These are phyloP conservation scores for Pleuronectes platessa DNA, from an alignment of 2,113 vertebrate genomes.

Conservation along the genomic window DNA sequence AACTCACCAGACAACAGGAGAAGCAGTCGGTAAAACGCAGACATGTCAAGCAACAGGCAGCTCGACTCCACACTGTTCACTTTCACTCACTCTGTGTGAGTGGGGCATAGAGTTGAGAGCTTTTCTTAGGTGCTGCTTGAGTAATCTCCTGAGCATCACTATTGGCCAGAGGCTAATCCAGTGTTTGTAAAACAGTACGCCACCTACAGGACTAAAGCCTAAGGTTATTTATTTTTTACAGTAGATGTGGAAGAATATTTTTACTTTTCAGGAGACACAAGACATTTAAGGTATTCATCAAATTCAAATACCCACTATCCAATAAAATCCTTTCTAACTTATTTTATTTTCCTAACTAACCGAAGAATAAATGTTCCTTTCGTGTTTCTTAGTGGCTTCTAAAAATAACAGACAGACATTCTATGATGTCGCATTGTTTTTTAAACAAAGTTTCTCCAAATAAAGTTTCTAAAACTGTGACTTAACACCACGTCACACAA, in stretches of 20 bases:
- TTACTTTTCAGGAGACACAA: too few species aligned
- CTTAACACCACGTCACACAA: not conserved
- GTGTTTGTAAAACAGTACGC: constrained; percentile 35
- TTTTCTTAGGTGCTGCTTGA: constrained; percentile 70
- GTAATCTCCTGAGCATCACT: constrained; percentile 72
- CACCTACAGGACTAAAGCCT: constrained; percentile 46
- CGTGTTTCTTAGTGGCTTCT: not conserved
- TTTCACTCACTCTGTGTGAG: not conserved
- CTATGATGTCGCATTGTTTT: too few species aligned
- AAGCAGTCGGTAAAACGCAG: constrained; percentile 62
- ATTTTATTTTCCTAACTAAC: not conserved
- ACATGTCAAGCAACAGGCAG: constrained; percentile 64
- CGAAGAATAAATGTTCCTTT: not conserved
- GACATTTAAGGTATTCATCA: too few species aligned
- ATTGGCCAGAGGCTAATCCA: constrained; percentile 68
- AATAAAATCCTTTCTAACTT: not conserved
- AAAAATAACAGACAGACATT: not conserved
- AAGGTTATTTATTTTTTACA: too few species aligned
- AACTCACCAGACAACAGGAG: constrained; percentile 79
- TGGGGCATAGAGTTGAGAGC: constrained; percentile 28
- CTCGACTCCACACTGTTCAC: constrained; percentile 28
- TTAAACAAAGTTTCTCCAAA: too few species aligned
- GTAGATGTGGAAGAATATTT: not conserved
- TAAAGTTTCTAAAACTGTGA: not conserved
- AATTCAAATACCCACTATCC: too few species aligned